phyloP scores from a whole-genome alignment of 2,888 invertebrate species.

The Hirudinaria manillensis region DNA sequence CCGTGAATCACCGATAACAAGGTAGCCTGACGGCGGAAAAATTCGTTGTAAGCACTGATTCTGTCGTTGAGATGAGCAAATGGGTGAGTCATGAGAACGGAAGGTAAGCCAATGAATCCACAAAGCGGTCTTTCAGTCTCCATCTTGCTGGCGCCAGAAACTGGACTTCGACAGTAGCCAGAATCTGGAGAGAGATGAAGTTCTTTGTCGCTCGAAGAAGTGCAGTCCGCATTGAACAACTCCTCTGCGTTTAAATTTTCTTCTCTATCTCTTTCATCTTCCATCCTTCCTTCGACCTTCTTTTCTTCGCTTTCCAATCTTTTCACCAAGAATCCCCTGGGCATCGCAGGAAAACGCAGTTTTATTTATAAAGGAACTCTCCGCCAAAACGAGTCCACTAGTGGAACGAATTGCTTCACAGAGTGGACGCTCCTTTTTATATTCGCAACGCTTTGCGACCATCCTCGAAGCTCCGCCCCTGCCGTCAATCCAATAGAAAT shows the following conservation, averaged over 20 bases:
- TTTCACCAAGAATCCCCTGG: slow-evolving; percentile 13
- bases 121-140: background rate
- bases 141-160: slow-evolving; percentile 13
- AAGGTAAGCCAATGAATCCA: background rate
- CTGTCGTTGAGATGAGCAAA: slow-evolving; percentile 1
- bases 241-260: background rate
- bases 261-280: slow-evolving; percentile 1
- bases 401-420: no score
- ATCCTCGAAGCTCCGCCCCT: slow-evolving; percentile 9
- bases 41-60: slow-evolving; percentile 6
- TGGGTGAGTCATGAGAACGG: background rate
- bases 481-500: slow-evolving; percentile 15
- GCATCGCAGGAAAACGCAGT: background rate
- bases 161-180: slow-evolving; percentile 31
- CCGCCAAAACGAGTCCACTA: no score
- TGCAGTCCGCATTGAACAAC: background rate
- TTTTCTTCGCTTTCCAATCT: slow-evolving; percentile 17
- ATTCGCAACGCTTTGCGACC: background rate
- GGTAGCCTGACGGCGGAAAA: background rate
- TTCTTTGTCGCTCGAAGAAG: slow-evolving; percentile 3
- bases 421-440: background rate
- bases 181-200: slow-evolving; percentile 32
- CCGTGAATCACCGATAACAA: background rate
- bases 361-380: no score
- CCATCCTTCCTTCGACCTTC: background rate